These are phyloP conservation scores for Tetramorium simillimum DNA, from an alignment of 1,140 invertebrate species.

Conservation along the genomic window DNA sequence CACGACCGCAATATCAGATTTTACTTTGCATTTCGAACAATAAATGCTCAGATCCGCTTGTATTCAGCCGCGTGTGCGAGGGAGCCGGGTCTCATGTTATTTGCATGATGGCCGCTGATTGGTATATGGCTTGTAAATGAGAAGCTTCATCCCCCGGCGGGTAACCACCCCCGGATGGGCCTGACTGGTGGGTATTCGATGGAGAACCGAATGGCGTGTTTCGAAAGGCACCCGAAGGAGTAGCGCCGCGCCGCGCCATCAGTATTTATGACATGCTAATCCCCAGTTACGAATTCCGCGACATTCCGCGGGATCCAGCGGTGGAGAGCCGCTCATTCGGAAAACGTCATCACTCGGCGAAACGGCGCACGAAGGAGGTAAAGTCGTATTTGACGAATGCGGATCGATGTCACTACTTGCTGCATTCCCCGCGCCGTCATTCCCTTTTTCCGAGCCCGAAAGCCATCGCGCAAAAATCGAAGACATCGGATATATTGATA, in stretches of 20 bases:
- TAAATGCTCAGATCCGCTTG: constrained; percentile 14
- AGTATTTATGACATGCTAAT: constrained; percentile 85
- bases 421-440: constrained; percentile 45
- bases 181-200: constrained; percentile 16
- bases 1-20: constrained; percentile 2
- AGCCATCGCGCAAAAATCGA: constrained; percentile 39
- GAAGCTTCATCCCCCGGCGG: constrained; percentile 54
- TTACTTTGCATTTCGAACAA: constrained; percentile 35
- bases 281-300: constrained; percentile 83
- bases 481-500: not conserved
- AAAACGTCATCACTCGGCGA: constrained; percentile 72
- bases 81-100: constrained; percentile 55
- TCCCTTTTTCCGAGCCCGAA: constrained; percentile 65
- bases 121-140: constrained; percentile 69
- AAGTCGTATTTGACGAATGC: constrained; percentile 67
- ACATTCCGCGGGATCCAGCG: constrained; percentile 76
- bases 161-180: constrained; percentile 22
- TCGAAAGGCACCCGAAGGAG: constrained; percentile 58
- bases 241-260: constrained; percentile 67
- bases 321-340: constrained; percentile 75
- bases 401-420: constrained; percentile 62
- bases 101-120: constrained; percentile 69
- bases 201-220: constrained; percentile 43
- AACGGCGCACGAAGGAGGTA: constrained; percentile 63
- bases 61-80: constrained; percentile 34